Base-by-base conservation (phyloP, 2,113 vertebrate species). In the Fulica atra region DNA sequence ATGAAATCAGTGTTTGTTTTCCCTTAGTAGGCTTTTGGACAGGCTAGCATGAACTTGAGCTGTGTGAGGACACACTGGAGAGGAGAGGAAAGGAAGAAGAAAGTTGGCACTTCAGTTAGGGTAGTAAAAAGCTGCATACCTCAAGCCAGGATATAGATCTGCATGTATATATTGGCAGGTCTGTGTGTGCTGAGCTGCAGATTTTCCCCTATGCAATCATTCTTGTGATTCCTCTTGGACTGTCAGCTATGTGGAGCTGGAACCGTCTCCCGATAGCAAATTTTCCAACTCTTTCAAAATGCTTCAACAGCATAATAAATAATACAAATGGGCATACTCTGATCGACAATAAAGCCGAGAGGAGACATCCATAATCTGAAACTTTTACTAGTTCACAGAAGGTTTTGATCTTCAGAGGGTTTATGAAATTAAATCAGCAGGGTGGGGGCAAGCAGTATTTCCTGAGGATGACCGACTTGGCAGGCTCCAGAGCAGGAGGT, bases 211-310 rank as follows among this genome's bases (percentile, higher is more conserved):
- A 0, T 38, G 53, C n/a, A 91, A 40, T 92, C 36, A 73, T 74
- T 91, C 76, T 63, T 88, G 31, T 77, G 57, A 93, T 70, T 88
- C 88, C 33, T 92, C 38, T 88, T 46, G 9, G 23, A 86, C n/a
- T 2, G 2, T 63, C 68, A 85, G 63, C 65, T 65, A 13, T 28
- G 50, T n/a, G 1, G 14, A 73, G 64, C 86, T 86, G 72, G 51
- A 80, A 81, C 35, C 0, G 0, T 25, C n/a, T 85, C 74, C 50
- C 2, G 2, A 54, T 40, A 93, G 78, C 24, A 7, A 7, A 56
- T 86, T 88, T 93, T 88, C 78, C 35, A 71, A 18, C 35, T 83
- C 80, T 48, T 36, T 89, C 78, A 73, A 61, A 94, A 73, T 0
- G 13, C 42, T 81, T 76, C 48, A 73, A 0, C 5, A 2, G 51